phyloP scores from a whole-genome alignment of 2,888 invertebrate species.

The Hyalella azteca region DNA sequence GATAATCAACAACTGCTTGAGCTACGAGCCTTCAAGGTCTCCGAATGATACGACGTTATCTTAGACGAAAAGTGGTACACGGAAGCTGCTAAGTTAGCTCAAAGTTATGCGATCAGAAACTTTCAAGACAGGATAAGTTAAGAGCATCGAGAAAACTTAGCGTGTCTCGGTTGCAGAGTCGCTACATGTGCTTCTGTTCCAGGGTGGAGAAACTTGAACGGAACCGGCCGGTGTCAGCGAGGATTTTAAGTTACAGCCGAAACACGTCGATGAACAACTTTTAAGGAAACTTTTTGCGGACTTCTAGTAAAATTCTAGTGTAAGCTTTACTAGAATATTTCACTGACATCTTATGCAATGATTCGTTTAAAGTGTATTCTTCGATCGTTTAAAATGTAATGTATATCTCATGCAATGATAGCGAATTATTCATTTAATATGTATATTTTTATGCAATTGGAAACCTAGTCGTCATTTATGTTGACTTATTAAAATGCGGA shows the following conservation, averaged over 20 bases:
- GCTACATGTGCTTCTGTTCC: neutral
- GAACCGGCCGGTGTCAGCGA: neutral
- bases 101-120: slow-evolving; percentile 12
- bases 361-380: too few relatives aligned
- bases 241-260: neutral
- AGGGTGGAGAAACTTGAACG: neutral
- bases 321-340: too few relatives aligned
- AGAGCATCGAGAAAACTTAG: neutral
- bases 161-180: slow-evolving; percentile 21
- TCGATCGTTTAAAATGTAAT: too few relatives aligned
- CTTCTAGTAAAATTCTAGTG: too few relatives aligned
- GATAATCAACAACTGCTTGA: neutral
- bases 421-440: too few relatives aligned
- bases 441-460: too few relatives aligned
- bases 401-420: too few relatives aligned
- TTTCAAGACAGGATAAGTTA: slow-evolving; percentile 14
- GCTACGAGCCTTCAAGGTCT: neutral
- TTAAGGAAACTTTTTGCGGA: neutral
- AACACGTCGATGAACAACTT: neutral
- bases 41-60: slow-evolving; percentile 5
- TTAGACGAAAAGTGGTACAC: neutral
- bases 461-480: too few relatives aligned
- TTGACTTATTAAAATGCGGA: too few relatives aligned
- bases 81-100: neutral
- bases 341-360: too few relatives aligned